Conservation (phyloP, 2,113 vertebrate species). For the Microtus pennsylvanicus region DNA sequence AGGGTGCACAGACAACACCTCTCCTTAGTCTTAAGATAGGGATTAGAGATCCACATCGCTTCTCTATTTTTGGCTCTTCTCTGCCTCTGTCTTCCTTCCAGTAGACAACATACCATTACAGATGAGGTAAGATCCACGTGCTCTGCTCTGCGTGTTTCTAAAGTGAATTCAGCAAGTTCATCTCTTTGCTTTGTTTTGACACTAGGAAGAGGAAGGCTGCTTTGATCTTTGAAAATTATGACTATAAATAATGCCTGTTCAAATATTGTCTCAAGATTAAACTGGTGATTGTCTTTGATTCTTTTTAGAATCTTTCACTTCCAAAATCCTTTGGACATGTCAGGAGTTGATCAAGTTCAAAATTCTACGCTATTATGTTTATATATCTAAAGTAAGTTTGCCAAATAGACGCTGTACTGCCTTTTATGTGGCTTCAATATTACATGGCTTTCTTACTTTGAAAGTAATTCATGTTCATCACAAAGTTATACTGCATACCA, state of each 20-base stretch:
- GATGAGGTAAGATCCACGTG: slow-evolving; percentile 59
- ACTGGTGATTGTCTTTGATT: slow-evolving; percentile 46
- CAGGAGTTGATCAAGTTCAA: slow-evolving; percentile 44
- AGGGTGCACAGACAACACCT: not conserved
- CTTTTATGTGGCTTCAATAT: slow-evolving; percentile 42
- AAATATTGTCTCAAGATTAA: slow-evolving; percentile 63
- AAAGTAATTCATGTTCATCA: slow-evolving; percentile 48
- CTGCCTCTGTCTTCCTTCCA: slow-evolving; percentile 67
- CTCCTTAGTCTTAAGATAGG: slow-evolving; percentile 46
- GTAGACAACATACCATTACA: slow-evolving; percentile 37
- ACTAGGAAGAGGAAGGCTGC: slow-evolving; percentile 31
- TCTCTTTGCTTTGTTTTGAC: slow-evolving; percentile 68
- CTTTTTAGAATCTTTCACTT: slow-evolving; percentile 42
- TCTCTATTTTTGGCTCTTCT: slow-evolving; percentile 42
- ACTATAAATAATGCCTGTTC: slow-evolving; percentile 67
- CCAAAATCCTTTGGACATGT: slow-evolving; percentile 57
- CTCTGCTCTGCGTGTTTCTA: slow-evolving; percentile 63
- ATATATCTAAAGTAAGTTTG: slow-evolving; percentile 48
- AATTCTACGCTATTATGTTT: slow-evolving; percentile 38
- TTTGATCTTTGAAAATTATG: slow-evolving; percentile 74
- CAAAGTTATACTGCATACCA: slow-evolving; percentile 6
- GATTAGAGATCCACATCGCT: slow-evolving; percentile 31
- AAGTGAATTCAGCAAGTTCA: slow-evolving; percentile 37
- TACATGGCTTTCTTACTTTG: slow-evolving; percentile 18
- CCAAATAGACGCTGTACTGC: slow-evolving; percentile 25